These are phyloP conservation scores for Erinaceus europaeus DNA, from an alignment of 2,113 vertebrate species.

Conservation along the genomic window DNA sequence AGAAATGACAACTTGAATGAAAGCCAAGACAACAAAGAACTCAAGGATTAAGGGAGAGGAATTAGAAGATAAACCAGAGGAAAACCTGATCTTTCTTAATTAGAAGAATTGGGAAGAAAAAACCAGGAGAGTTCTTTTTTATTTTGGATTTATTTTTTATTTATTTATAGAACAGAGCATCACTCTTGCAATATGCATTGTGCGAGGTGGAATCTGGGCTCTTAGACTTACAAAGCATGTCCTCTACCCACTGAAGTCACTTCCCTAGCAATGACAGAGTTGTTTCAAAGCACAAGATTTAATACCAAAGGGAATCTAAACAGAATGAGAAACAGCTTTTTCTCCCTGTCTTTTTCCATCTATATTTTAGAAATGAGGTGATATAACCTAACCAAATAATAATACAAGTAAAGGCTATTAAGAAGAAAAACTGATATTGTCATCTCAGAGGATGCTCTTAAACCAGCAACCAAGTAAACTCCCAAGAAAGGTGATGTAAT, in stretches of 20 bases:
- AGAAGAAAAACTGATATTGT: conserved; percentile 7
- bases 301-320: not conserved
- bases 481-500: conserved; percentile 52
- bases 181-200: too few relatives aligned
- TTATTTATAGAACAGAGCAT: too few relatives aligned
- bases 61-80: not conserved
- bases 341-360: not conserved
- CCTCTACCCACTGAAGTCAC: too few relatives aligned
- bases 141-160: too few relatives aligned
- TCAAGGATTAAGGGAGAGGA: not conserved
- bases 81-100: not conserved
- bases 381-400: not conserved
- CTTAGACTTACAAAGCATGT: too few relatives aligned
- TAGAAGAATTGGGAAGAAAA: not conserved
- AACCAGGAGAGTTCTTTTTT: too few relatives aligned
- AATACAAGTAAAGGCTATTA: not conserved
- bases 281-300: not conserved
- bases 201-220: too few relatives aligned
- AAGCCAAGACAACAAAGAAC: not conserved
- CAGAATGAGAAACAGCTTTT: not conserved
- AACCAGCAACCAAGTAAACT: not conserved
- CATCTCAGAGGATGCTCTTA: not conserved
- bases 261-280: not conserved
- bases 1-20: not conserved
- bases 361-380: conserved; percentile 15